Conservation (phyloP, 2,113 vertebrate species). For the Tilapia sparmanii region DNA sequence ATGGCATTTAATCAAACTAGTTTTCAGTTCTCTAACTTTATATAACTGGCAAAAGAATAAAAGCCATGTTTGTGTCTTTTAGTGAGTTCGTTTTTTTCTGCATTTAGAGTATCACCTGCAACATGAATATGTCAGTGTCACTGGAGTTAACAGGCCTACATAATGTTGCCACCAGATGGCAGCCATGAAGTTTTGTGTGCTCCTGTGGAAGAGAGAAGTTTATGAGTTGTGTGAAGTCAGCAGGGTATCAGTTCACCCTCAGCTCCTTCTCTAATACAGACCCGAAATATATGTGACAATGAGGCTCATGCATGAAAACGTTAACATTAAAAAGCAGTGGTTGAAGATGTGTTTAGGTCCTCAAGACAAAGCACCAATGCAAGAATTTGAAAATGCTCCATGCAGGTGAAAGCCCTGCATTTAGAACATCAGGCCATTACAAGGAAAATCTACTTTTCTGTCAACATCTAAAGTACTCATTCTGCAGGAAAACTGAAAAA, state of each 20-base stretch:
- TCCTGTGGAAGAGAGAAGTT: background rate
- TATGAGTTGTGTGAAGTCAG: background rate
- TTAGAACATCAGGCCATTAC: background rate
- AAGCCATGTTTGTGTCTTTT: background rate
- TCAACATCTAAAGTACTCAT: background rate
- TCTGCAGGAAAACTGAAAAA: background rate
- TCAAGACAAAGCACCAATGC: accelerated
- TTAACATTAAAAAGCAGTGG: background rate
- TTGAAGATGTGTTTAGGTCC: background rate
- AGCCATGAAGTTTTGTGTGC: background rate
- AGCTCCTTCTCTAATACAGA: background rate
- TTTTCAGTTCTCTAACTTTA: background rate
- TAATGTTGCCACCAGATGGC: slow-evolving; percentile 18
- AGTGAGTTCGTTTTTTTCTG: background rate
- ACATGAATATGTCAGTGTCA: background rate
- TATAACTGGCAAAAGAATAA: background rate
- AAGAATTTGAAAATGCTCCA: background rate
- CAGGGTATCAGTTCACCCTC: background rate
- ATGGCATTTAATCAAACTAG: background rate
- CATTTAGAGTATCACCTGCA: background rate
- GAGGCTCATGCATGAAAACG: background rate
- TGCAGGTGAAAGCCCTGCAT: background rate
- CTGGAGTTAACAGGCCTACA: background rate
- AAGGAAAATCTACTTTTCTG: background rate
- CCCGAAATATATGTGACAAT: background rate